A percentile compares a stretch with the other conserved stretches of the same genome.
phyloP scores from a whole-genome alignment of 2,797 vertebrate genomes.

The Etheostoma perlongum region DNA sequence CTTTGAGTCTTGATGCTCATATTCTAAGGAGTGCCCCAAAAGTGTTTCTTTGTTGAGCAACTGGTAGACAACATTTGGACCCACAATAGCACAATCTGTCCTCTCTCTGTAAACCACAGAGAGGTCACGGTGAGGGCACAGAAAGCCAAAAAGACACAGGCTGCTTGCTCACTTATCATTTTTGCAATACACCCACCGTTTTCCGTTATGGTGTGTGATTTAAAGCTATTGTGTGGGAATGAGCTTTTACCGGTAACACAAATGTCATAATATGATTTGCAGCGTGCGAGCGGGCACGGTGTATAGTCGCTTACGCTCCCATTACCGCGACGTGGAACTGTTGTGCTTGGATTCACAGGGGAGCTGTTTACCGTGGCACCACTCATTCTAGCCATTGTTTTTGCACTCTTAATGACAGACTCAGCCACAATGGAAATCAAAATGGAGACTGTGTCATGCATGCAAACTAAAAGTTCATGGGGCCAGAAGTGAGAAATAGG shows the following conservation, averaged over 20 bases:
- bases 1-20: slow-evolving; percentile 6
- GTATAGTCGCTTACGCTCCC: slow-evolving; percentile 31
- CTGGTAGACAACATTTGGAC: slow-evolving; percentile 53
- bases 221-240: slow-evolving; percentile 78
- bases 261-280: slow-evolving; percentile 79
- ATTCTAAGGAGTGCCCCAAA: slow-evolving; percentile 34
- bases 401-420: slow-evolving; percentile 81
- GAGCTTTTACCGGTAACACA: slow-evolving; percentile 72
- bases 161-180: slow-evolving; percentile 67
- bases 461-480: slow-evolving; percentile 69
- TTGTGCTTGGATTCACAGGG: slow-evolving; percentile 81
- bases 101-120: slow-evolving; percentile 38
- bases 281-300: slow-evolving; percentile 37
- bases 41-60: slow-evolving; percentile 56
- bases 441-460: slow-evolving; percentile 69
- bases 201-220: slow-evolving; percentile 60
- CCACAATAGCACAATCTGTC: slow-evolving; percentile 63
- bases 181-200: slow-evolving; percentile 54
- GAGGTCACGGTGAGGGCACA: slow-evolving; percentile 67
- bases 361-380: slow-evolving; percentile 82
- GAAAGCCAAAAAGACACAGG: slow-evolving; percentile 48
- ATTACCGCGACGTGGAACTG: slow-evolving; percentile 72
- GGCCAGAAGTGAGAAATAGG: slow-evolving; percentile 50
- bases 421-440: slow-evolving; percentile 79
- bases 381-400: slow-evolving; percentile 83